Percentiles rank a stretch among this genome's conserved stretches.
Conservation (phyloP, 2,888 invertebrate genomes). For the Prenolepis imparis region DNA sequence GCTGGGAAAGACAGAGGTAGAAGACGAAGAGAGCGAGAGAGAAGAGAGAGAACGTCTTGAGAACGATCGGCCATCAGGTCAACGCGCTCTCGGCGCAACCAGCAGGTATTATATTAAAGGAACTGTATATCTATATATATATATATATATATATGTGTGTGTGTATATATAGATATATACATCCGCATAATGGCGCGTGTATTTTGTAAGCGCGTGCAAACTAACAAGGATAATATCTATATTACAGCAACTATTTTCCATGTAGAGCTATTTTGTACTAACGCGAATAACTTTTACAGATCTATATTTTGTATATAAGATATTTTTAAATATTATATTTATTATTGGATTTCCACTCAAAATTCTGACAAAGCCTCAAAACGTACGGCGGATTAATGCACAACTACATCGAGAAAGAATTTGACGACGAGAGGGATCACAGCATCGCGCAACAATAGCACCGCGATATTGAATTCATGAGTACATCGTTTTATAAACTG, state of each 20-base stretch:
- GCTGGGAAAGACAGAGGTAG: conserved; percentile 20
- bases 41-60: conserved; percentile 51
- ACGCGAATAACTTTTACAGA: not conserved
- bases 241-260: not conserved
- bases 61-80: conserved; percentile 77
- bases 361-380: not conserved
- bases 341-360: not conserved
- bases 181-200: conserved; percentile 14
- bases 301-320: not conserved
- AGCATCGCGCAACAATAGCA: conserved; percentile 40
- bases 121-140: conserved; percentile 53
- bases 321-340: not conserved
- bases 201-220: not conserved
- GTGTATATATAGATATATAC: not conserved
- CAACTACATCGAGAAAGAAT: conserved; percentile 28
- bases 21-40: conserved; percentile 7
- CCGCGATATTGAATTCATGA: conserved; percentile 51
- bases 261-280: too few species aligned
- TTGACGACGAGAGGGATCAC: conserved; percentile 30
- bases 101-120: conserved; percentile 75
- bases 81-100: conserved; percentile 77
- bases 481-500: conserved; percentile 41
- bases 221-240: conserved; percentile 16
- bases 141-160: not conserved
- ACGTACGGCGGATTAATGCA: conserved; percentile 11